These are phyloP conservation scores for Drosophila nigricruria DNA, from an alignment of 2,888 invertebrate genomes.

Conservation along the genomic window DNA sequence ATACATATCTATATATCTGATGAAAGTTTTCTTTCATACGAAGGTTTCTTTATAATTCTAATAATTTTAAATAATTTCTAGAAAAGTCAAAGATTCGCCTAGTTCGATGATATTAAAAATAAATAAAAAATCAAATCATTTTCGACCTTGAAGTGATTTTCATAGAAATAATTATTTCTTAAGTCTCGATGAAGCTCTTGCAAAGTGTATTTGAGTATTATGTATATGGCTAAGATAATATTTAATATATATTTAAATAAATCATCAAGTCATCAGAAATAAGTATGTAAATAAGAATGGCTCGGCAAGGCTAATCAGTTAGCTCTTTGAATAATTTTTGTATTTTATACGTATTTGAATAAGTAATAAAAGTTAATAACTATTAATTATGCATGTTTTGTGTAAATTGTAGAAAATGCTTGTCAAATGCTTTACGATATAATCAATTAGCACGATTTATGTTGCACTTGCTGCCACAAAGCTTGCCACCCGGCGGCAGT, in stretches of 20 bases:
- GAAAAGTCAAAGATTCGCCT: background rate
- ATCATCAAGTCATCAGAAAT: conserved; percentile 1
- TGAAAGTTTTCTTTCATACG: conserved; percentile 12
- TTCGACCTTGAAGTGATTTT: conserved; percentile 6
- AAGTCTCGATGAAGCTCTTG: conserved; percentile 1
- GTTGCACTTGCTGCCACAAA: conserved; percentile 65
- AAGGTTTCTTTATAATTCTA: background rate
- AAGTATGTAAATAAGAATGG: conserved; percentile 33
- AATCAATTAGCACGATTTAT: conserved; percentile 80
- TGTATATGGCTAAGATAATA: background rate
- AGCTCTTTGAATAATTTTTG: conserved; percentile 28
- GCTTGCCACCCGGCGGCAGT: conserved; percentile 32
- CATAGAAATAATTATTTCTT: conserved; percentile 5
- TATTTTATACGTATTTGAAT: conserved; percentile 28
- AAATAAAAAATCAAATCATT: background rate
- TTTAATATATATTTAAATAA: conserved; percentile 4
- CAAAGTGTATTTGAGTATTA: background rate
- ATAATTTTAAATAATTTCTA: conserved; percentile 1
- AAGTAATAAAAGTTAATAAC: conserved; percentile 64
- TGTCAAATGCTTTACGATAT: conserved; percentile 72
- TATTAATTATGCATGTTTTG: conserved; percentile 79
- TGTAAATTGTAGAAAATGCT: conserved; percentile 60
- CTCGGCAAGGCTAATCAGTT: conserved; percentile 36
- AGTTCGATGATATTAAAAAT: background rate
- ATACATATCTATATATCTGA: background rate